Evolutionary conservation across 2,888 invertebrate species (phyloP), one percentile per base, ranked within the genome.

Genomic region (Volucella bombylans): DNA sequence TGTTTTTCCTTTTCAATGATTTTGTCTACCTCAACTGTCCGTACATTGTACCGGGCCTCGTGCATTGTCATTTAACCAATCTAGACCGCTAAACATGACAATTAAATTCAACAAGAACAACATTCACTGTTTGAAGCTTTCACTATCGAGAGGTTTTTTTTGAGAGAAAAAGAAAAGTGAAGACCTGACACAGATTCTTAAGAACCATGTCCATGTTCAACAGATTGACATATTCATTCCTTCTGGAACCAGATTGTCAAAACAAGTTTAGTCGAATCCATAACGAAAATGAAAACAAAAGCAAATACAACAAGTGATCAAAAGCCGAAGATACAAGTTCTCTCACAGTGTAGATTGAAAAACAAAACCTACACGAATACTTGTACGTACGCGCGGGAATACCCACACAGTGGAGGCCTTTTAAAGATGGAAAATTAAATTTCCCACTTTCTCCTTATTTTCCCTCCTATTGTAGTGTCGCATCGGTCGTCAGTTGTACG

Each of bases 391-490:
- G 18, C n/a, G 3, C 18, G 18, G 18, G 18, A 62, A 45, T 67
- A 69, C 12, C 10, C n/a, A 54, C 52, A 72, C n/a, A 62, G 68
- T 62, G n/a, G 47, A 59, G 61, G 12, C 31, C 55, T 43, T 69
- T 59, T 78, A 64, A 74, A 81, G 82, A 31, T 86, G 82, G 87
- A 87, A 87, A 87, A 87, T 57, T 68, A 73, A 86, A 88, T 88
- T 91, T 89, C 90, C 89, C 90, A 90, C 91, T 91, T 91, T 91
- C 91, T 89, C 90, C 88, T 72, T 83, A 61, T 76, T 73, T 86
- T 86, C 77, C 85, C 83, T 74, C 74, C 79, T 62, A 86, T 73
- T 43, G 54, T 55, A 54, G 61, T 59, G 54, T 52, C 59, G n/a
- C 23, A 50, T 15, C n/a, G 61, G 8, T 10, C 14, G 8, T 41